Base-by-base conservation (phyloP, 2,888 invertebrate species). In the Phlogophora meticulosa region DNA sequence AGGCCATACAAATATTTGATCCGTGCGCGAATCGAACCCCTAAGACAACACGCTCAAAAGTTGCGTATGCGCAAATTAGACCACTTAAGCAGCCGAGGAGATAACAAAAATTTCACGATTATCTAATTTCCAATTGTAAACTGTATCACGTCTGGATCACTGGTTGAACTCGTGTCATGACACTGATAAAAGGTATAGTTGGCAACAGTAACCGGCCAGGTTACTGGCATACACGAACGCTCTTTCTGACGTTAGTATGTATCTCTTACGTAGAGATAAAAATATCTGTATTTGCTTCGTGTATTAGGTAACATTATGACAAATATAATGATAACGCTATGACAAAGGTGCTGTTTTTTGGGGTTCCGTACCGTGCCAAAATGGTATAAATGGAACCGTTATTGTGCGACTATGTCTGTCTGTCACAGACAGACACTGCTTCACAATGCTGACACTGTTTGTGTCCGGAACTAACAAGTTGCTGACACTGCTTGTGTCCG, bases 111-210 rank as follows among this genome's bases (percentile, higher is more conserved):
- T 13, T 36, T 22, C 75, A 67, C 55, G 75, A 74, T 67, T 22
- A 67, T 5, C 13, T n/a, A 13, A 53, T 53, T 36, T 53, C 0
- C 10, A 22, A 53, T 1, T 2, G n/a, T 11, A 38, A 45, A 75
- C 10, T 42, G 9, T n/a, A 15, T 2, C 76, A 76, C 51, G 62
- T 5, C 0, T 38, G 1, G 0, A 62, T 56, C 77, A 76, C 32
- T 56, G 20, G 7, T 24, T 72, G 51, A 61, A 76, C 77, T 61
- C 77, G 43, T 72, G 72, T n/a, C 10, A 10, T 0, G 13, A 0
- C 38, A 17, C 32, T 51, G 65, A 68, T 59, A 53, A 38, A 4
- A 22, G 2, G 36, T 13, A 5, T 71, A 24, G 24, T 72, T 71
- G 61, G 72, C 62, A 52, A 55, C 52, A n/a, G 11, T 57, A 57